Conservation (phyloP, 2,797 vertebrate species). For the Cryptoblepharus egeriae region DNA sequence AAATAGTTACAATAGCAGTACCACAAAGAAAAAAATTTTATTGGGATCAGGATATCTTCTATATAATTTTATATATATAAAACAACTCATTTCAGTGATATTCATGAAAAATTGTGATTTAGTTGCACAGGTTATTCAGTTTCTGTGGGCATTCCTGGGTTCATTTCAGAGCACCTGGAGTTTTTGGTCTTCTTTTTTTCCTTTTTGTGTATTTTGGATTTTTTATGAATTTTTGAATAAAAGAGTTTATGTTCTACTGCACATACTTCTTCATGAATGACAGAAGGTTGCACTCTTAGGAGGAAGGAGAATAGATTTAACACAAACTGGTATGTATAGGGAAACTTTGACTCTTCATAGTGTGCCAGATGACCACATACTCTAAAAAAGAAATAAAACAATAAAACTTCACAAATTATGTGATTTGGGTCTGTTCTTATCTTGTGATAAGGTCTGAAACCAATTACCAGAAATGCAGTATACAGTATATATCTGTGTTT, state of each 20-base stretch:
- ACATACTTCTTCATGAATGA: slow-evolving; percentile 85
- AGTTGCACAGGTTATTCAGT: not conserved
- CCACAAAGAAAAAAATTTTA: slow-evolving; percentile 12
- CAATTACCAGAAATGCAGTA: no score
- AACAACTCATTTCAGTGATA: not conserved
- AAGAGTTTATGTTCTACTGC: slow-evolving; percentile 82
- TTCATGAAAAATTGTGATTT: not conserved
- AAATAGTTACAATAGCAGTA: slow-evolving; percentile 27
- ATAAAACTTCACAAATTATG: not conserved
- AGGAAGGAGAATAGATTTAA: slow-evolving; percentile 88
- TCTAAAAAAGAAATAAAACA: slow-evolving; percentile 70
- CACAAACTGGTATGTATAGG: slow-evolving; percentile 85
- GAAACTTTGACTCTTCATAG: slow-evolving; percentile 79
- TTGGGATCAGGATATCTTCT: not conserved
- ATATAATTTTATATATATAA: not conserved
- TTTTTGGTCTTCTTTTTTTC: slow-evolving; percentile 45
- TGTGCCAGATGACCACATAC: slow-evolving; percentile 73
- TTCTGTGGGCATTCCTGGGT: not conserved
- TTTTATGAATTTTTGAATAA: slow-evolving; percentile 65
- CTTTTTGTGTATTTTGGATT: slow-evolving; percentile 46
- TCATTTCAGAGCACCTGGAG: no score
- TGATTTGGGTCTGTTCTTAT: no score
- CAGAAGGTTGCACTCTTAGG: slow-evolving; percentile 77
- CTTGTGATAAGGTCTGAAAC: no score
- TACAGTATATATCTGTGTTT: no score